Percentiles rank a stretch among this genome's conserved stretches.
These are phyloP conservation scores for Lepidocyrtinus sp. DNA, from an alignment of 2,888 invertebrate genomes.

Conservation along the genomic window DNA sequence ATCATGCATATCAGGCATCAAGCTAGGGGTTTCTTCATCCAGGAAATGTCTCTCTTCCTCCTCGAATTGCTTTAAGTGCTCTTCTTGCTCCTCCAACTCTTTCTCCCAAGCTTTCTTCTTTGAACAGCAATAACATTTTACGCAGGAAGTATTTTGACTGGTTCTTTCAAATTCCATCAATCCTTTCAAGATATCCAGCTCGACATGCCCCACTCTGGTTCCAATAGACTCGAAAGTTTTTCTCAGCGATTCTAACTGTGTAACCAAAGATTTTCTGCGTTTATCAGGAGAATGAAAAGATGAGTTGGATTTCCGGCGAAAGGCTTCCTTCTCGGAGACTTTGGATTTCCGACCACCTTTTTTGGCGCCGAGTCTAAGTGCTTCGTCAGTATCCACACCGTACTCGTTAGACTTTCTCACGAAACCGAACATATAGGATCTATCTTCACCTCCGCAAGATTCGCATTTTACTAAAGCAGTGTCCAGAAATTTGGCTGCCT, in stretches of 20 bases:
- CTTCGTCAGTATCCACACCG: constrained; percentile 24
- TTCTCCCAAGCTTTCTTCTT: not conserved
- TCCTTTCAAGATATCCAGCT: constrained; percentile 61
- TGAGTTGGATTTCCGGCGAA: not conserved
- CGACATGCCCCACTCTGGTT: constrained; percentile 58
- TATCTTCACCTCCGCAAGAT: constrained; percentile 62
- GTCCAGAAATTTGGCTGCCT: constrained; percentile 66
- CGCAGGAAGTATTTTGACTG: not conserved
- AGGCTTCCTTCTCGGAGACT: not conserved
- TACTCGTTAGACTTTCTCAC: constrained; percentile 34
- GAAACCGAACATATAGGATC: constrained; percentile 64
- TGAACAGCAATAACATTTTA: not conserved
- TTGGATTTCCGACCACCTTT: not conserved
- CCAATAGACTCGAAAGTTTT: constrained; percentile 51
- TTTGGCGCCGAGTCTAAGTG: constrained; percentile 28
- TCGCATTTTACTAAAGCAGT: constrained; percentile 55
- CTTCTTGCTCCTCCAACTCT: constrained; percentile 28
- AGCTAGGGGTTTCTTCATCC: not conserved
- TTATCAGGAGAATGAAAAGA: not conserved
- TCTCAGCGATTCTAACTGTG: constrained; percentile 60
- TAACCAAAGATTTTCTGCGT: not conserved
- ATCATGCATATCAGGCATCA: no score
- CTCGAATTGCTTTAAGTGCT: constrained; percentile 22
- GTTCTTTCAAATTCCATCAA: constrained; percentile 57
- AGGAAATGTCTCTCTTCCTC: constrained; percentile 10